Base-by-base conservation (phyloP, 2,113 vertebrate genomes). In the Ictalurus punctatus region DNA sequence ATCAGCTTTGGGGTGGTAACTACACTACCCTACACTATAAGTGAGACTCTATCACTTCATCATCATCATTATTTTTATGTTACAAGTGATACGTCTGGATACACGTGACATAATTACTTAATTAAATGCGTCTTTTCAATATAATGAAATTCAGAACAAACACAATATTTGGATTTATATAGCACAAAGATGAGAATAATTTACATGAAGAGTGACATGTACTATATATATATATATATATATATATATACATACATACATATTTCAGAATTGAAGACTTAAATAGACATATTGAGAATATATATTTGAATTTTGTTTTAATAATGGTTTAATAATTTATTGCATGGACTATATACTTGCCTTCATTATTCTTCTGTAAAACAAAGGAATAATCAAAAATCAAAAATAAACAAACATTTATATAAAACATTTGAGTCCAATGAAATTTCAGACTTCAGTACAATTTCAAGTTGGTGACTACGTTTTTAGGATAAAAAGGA, bases 351-450 rank as follows among this genome's bases (percentile, higher is more conserved):
- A 14, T 27, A 78, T 44, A n/a, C 12, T 79, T 78, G 74, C 40
- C 74, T 52, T 79, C 13, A 54, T 74, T 37, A 12, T 44, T 84
- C 67, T 40, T 30, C 3, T n/a, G 61, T 83, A 58, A 61, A 82
- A 74, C 63, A 6, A n/a, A 86, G 0, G 9, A 71, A 52, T 48
- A 48, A 48, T 48, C 44, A 61, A 80, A 23, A 85, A 79, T 79
- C 61, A 54, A 85, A 58, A 52, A 58, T 6, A 85, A 83, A 79
- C 12, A 79, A 23, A 84, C 16, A 69, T 80, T 56, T 71, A 67
- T 67, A 83, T 44, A 87, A 73, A 85, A 84, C 2, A 69, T 37
- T 40, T 54, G 61, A 71, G 16, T 65, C 12, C 4, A 30, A 21
- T 78, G 21, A 17, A 78, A 78, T 76, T 40, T 44, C 54, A 86